phyloP scores from a whole-genome alignment of 1,140 invertebrate species.

The Drosophila virilis region DNA sequence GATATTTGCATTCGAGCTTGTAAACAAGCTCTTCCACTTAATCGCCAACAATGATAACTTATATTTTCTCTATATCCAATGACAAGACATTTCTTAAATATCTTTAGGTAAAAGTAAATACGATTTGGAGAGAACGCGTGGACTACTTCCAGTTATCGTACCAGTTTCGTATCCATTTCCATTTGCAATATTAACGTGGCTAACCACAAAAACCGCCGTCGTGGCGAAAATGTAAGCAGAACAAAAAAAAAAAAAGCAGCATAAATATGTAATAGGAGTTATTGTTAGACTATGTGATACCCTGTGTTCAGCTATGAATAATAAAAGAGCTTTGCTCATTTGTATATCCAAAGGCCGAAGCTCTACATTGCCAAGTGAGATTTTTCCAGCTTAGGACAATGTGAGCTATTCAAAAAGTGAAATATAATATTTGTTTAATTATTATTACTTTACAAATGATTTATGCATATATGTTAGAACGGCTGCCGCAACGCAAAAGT shows the following conservation, averaged over 20 bases:
- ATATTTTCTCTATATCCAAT: too few relatives aligned
- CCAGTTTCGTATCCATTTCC: conserved; percentile 8
- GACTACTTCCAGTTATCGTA: conserved; percentile 1
- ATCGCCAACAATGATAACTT: background rate
- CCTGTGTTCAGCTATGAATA: background rate
- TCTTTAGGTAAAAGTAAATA: background rate
- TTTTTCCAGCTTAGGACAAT: too few relatives aligned
- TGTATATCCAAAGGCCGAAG: too few relatives aligned
- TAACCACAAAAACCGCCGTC: conserved; percentile 20
- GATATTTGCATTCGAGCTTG: too few relatives aligned
- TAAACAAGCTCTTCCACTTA: background rate
- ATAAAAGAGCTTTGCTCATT: too few relatives aligned
- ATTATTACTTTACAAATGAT: too few relatives aligned
- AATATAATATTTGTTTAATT: too few relatives aligned
- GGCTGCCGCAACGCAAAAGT: too few relatives aligned
- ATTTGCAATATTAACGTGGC: conserved; percentile 8
- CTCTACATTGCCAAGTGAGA: too few relatives aligned
- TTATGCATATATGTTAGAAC: too few relatives aligned
- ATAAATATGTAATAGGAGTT: background rate
- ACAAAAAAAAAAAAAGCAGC: background rate
- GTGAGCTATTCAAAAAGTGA: too few relatives aligned
- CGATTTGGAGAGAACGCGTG: background rate
- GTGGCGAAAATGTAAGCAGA: background rate
- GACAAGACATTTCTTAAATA: background rate
- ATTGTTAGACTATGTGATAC: background rate